phyloP scores from a whole-genome alignment of 2,888 invertebrate genomes.

The Oithona nana region DNA sequence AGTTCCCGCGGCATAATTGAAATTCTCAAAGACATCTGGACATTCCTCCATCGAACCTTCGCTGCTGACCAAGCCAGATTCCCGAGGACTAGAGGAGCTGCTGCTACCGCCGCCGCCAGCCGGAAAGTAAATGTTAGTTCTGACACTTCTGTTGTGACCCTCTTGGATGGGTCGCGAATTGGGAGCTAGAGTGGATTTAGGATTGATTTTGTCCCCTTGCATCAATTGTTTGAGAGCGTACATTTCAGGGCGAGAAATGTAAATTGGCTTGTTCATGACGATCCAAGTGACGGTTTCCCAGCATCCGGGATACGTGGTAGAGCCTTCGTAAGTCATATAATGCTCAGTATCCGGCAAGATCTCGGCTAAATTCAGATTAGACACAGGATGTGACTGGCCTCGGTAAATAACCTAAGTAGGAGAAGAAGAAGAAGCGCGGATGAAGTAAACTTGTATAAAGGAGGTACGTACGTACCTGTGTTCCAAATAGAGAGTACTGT shows the following conservation, averaged over 20 bases:
- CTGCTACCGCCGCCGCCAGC: not conserved
- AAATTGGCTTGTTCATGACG: slow-evolving; percentile 90
- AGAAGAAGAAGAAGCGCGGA: not conserved
- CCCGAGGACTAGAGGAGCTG: no score
- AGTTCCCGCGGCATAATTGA: not conserved
- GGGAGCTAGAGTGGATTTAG: slow-evolving; percentile 78
- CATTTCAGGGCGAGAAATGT: slow-evolving; percentile 71
- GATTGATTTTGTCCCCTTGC: slow-evolving; percentile 66
- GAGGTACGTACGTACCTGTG: no score
- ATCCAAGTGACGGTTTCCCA: slow-evolving; percentile 99
- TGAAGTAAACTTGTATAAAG: no score
- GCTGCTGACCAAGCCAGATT: not conserved
- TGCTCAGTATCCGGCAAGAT: slow-evolving; percentile 67
- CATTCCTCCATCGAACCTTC: not conserved
- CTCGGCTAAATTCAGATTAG: slow-evolving; percentile 1
- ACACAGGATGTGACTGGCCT: not conserved
- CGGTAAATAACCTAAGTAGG: slow-evolving; percentile 14
- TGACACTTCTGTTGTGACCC: slow-evolving; percentile 73
- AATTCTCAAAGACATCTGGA: not conserved
- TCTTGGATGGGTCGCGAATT: slow-evolving; percentile 84
- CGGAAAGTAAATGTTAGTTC: slow-evolving; percentile 89
- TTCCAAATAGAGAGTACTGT: no score
- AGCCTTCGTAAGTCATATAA: slow-evolving; percentile 95
- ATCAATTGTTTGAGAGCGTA: slow-evolving; percentile 36
- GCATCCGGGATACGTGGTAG: slow-evolving; percentile 91